These are phyloP conservation scores for Monochamus alternatus DNA, from an alignment of 2,888 invertebrate species.

Conservation along the genomic window DNA sequence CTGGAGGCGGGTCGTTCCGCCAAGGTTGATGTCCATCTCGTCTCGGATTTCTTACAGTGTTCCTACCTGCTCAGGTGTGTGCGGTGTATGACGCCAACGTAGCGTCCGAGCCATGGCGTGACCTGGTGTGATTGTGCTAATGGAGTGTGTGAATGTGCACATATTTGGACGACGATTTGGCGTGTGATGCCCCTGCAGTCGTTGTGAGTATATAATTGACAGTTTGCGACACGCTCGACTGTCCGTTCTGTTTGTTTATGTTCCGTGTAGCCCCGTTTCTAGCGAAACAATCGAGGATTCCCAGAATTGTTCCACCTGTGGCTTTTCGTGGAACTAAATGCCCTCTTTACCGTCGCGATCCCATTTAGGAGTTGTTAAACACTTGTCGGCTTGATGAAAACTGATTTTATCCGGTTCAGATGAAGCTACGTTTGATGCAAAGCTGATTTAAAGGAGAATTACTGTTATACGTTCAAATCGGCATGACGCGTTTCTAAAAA, in stretches of 20 bases:
- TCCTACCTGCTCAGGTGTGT: slow-evolving; percentile 38
- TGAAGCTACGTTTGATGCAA: no score
- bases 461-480: no score
- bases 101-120: not conserved
- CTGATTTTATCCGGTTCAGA: not conserved
- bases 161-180: not conserved
- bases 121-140: not conserved
- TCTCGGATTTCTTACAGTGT: slow-evolving; percentile 23
- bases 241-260: not conserved
- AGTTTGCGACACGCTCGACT: not conserved
- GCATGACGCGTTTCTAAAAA: no score
- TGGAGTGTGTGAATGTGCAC: slow-evolving; percentile 1
- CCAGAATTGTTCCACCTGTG: not conserved
- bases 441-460: no score
- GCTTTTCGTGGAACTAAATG: not conserved
- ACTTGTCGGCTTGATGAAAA: not conserved
- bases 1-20: slow-evolving; percentile 14
- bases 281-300: not conserved
- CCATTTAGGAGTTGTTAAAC: not conserved
- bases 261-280: not conserved
- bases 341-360: not conserved
- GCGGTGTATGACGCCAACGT: not conserved
- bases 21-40: slow-evolving; percentile 49
- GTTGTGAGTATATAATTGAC: not conserved
- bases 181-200: not conserved